Evolutionary conservation across 2,888 invertebrate species (phyloP).

Genomic region (Pocota personata): DNA sequence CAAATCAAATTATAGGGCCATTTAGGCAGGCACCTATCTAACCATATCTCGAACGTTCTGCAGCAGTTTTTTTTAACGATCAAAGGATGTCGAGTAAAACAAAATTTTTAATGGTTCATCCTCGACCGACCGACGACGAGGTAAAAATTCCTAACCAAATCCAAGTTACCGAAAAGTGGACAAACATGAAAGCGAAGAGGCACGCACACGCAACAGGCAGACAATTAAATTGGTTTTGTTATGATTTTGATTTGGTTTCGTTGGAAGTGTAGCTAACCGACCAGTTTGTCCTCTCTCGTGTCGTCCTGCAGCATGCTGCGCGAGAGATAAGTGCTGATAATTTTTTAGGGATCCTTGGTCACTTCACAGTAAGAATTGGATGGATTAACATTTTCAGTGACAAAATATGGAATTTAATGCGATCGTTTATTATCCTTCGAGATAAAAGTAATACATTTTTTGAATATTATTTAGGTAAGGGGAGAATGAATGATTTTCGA

Average conservation of each 20-base stretch:
- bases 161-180: constrained; percentile 18
- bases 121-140: background rate
- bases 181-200: constrained; percentile 15
- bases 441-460: background rate
- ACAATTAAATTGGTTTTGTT: constrained; percentile 44
- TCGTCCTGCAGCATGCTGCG: constrained; percentile 20
- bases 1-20: constrained; percentile 52
- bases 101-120: constrained; percentile 37
- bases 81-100: constrained; percentile 21
- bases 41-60: background rate
- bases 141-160: constrained; percentile 22
- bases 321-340: constrained; percentile 29
- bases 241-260: constrained; percentile 40
- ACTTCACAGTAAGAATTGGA: constrained; percentile 1
- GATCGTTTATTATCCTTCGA: constrained; percentile 19
- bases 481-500: background rate
- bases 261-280: background rate
- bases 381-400: constrained; percentile 31
- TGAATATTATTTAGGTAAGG: background rate
- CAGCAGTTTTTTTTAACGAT: constrained; percentile 2
- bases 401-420: constrained; percentile 30
- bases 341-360: constrained; percentile 4
- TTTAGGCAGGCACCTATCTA: constrained; percentile 30
- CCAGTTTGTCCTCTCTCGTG: constrained; percentile 18
- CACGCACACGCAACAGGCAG: constrained; percentile 18